Evolutionary conservation across 2,113 vertebrate genomes (phyloP).

Genomic region (Aptenodytes forsteri): DNA sequence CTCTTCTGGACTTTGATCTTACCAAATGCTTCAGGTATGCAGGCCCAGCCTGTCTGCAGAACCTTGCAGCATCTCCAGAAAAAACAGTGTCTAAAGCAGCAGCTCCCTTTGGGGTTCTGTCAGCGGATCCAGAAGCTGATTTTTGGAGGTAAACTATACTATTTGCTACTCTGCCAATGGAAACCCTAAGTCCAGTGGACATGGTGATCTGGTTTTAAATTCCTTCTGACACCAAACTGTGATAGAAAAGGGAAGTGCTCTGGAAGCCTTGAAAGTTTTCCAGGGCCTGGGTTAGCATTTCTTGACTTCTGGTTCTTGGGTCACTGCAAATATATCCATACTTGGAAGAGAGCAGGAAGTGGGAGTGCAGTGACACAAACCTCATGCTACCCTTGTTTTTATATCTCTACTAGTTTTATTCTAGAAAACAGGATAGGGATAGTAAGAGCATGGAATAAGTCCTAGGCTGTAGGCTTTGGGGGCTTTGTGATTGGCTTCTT

Average conservation of each 20-base stretch:
- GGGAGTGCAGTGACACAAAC: neutral
- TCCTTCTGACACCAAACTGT: neutral
- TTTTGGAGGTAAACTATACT: neutral
- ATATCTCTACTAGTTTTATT: neutral
- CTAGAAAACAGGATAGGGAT: neutral
- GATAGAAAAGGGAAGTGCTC: neutral
- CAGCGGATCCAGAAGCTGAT: neutral
- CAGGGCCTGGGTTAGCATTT: neutral
- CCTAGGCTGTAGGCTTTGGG: neutral
- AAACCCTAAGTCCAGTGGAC: neutral
- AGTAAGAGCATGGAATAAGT: neutral
- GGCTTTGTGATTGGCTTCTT: neutral
- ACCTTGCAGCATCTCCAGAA: neutral
- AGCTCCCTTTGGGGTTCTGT: neutral
- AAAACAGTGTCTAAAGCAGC: neutral
- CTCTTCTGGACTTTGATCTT: neutral
- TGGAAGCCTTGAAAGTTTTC: neutral
- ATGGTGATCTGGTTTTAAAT: neutral
- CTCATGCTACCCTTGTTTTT: neutral
- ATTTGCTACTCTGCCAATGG: neutral
- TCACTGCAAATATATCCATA: neutral
- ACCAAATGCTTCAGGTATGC: neutral
- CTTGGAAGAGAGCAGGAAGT: neutral
- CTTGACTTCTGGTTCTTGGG: neutral
- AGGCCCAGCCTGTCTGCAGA: neutral